Conservation (phyloP, 1,140 invertebrate genomes). For the Nasonia vitripennis region DNA sequence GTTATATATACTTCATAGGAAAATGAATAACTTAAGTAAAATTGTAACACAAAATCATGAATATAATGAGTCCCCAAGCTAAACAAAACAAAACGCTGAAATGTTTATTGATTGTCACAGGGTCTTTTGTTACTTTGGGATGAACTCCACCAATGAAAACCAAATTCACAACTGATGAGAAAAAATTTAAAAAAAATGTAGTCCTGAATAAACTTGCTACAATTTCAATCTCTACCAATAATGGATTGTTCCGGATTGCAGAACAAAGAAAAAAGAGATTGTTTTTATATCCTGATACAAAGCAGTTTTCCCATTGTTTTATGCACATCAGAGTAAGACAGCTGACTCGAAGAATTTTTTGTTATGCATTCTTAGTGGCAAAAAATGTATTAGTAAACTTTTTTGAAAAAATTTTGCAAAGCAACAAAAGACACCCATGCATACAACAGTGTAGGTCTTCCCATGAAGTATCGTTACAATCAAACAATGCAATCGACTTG, state of each 20-base stretch:
- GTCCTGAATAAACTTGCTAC: neutral
- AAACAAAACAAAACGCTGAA: slow-evolving; percentile 9
- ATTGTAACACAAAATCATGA: slow-evolving; percentile 25
- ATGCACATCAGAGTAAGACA: neutral
- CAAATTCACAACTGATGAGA: neutral
- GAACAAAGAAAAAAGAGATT: neutral
- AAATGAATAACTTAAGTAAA: slow-evolving; percentile 33
- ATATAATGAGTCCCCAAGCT: slow-evolving; percentile 11
- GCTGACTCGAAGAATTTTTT: neutral
- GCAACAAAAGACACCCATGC: neutral
- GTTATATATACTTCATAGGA: slow-evolving; percentile 47
- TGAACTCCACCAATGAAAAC: neutral
- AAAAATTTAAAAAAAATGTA: neutral
- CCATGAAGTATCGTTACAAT: slow-evolving; percentile 41
- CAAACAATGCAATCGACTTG: slow-evolving; percentile 23
- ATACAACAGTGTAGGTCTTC: slow-evolving; percentile 17
- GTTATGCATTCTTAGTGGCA: slow-evolving; percentile 3
- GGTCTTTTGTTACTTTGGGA: slow-evolving; percentile 19
- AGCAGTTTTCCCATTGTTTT: neutral
- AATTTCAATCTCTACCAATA: neutral
- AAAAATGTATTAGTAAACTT: neutral
- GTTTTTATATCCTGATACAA: neutral
- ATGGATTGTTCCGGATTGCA: neutral
- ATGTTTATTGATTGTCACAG: neutral
- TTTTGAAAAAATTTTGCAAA: neutral